Evolutionary conservation across 2,113 vertebrate species (phyloP), one percentile per base, ranked within the genome.

Genomic region (Axis porcinus): DNA sequence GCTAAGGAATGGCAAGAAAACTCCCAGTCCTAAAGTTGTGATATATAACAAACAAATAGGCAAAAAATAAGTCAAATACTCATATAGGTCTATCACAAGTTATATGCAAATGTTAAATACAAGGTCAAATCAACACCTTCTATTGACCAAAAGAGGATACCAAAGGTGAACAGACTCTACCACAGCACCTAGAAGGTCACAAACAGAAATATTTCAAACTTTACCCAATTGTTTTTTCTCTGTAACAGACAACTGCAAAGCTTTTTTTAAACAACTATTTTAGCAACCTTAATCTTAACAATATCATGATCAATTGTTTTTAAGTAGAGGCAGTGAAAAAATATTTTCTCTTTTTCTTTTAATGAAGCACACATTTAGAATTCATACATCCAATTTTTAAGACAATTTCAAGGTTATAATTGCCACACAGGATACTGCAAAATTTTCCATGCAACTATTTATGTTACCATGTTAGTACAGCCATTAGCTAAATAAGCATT

Each of bases 361-460:
- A 90, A 93, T 13, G 7, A 28, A 98, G 19, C 12, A 50, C 2
- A 64, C 40, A 76, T 45, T 97, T 97, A 89, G 54, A 70, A 97
- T 86, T 86, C 81, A 62, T 88, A 60, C 89, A 45, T 57, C 45
- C 28, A 7, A 91, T 21, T 86, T 92, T 86, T n/a, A 67, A 85
- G 43, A 86, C 5, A 30, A 81, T 19, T 43, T 93, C 87, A 74
- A 33, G 50, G 0, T 0, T 62, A 58, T n/a, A 89, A 97, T 78
- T 79, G 89, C 54, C 70, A 96, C 0, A 0, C 23, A 90, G 94
- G 86, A 60, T 84, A 90, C 14, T 30, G 33, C 78, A 94, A 43
- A 55, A 0, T 33, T 92, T 97, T 85, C 90, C 95, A 91, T 4
- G 16, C 40, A 94, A 97, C 30, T 52, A 86, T 40, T 15, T 6